Evolutionary conservation across 2,888 invertebrate genomes (phyloP).

Genomic region (Agonum fuliginosum): DNA sequence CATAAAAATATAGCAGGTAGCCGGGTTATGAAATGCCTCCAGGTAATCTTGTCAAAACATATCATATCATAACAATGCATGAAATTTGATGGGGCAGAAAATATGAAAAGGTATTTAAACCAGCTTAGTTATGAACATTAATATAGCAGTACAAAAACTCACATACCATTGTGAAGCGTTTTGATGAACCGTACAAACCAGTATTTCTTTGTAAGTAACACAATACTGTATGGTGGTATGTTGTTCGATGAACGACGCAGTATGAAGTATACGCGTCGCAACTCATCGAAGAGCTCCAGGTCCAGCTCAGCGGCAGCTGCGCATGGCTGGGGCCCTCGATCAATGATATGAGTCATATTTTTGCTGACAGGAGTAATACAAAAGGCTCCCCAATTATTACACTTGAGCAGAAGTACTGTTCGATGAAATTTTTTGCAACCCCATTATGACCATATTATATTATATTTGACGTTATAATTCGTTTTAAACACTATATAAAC

Average conservation of each 20-base stretch:
- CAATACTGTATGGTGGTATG: constrained; percentile 31
- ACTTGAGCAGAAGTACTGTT: not conserved
- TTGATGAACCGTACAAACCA: constrained; percentile 28
- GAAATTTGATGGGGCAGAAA: constrained; percentile 55
- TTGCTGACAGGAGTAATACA: not conserved
- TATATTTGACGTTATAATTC: too few species aligned
- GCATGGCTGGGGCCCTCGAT: constrained; percentile 56
- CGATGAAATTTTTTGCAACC: too few species aligned
- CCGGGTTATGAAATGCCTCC: constrained; percentile 56
- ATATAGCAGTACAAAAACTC: constrained; percentile 36
- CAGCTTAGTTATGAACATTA: constrained; percentile 47
- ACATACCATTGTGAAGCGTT: constrained; percentile 57
- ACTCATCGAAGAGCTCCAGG: constrained; percentile 33
- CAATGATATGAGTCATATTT: constrained; percentile 57
- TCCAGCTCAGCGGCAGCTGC: constrained; percentile 36
- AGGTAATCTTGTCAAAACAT: constrained; percentile 64
- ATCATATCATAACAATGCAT: constrained; percentile 62
- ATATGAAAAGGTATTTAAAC: constrained; percentile 52
- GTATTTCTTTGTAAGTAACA: constrained; percentile 29
- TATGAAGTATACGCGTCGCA: constrained; percentile 26
- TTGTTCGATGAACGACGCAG: constrained; percentile 17
- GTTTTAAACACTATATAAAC: too few species aligned
- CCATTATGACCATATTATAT: too few species aligned
- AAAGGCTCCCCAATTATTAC: not conserved
- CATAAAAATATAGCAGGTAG: constrained; percentile 12